A percentile compares a stretch with the other conserved stretches of the same genome.
Conservation (phyloP, 2,888 invertebrate species). For the Darwinula stevensoni region DNA sequence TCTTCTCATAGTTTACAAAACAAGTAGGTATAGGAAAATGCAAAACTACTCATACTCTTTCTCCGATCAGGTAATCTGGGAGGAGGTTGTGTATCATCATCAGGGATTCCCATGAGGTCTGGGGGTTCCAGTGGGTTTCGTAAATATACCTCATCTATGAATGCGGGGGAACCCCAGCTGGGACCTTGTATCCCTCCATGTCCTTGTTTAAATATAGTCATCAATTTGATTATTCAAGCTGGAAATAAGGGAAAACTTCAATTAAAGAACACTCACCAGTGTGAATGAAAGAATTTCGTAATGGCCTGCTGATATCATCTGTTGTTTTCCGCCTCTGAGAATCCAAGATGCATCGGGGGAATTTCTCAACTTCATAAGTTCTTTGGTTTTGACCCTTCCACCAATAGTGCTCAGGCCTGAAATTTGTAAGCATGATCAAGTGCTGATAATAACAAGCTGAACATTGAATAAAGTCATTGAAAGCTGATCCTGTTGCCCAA, state of each 20-base stretch:
- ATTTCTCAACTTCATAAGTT: conserved; percentile 57
- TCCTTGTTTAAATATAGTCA: no score
- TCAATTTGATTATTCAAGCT: no score
- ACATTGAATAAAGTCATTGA: neutral
- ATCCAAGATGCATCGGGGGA: conserved; percentile 47
- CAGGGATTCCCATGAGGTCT: conserved; percentile 22
- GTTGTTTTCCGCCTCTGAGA: conserved; percentile 32
- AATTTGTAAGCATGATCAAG: no score
- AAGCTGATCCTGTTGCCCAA: no score
- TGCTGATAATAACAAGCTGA: no score
- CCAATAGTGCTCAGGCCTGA: conserved; percentile 51
- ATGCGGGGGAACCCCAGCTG: conserved; percentile 53
- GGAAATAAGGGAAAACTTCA: no score
- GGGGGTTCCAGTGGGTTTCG: conserved; percentile 42
- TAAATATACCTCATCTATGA: conserved; percentile 45
- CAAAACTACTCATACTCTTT: neutral
- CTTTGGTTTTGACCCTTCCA: conserved; percentile 88
- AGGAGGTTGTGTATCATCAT: neutral
- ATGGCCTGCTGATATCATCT: conserved; percentile 43
- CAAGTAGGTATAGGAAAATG: no score
- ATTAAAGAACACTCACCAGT: no score
- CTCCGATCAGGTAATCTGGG: neutral
- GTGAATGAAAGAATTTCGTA: conserved; percentile 53
- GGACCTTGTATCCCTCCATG: conserved; percentile 36
- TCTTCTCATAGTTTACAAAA: no score